phyloP scores from a whole-genome alignment of 1,140 invertebrate species.

The Leptoteleia sp. region DNA sequence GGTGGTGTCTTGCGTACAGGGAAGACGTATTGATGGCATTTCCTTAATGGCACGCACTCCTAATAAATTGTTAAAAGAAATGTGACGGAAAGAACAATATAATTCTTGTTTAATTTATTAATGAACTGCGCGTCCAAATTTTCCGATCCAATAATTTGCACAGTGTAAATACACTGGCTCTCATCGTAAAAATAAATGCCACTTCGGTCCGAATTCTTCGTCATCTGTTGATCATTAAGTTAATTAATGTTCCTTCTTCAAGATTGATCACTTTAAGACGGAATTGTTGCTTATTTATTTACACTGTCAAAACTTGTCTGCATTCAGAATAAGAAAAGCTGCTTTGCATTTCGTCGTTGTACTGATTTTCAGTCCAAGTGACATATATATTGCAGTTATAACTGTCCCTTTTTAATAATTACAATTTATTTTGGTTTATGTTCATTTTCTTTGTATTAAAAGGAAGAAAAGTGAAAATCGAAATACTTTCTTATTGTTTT shows the following conservation, averaged over 20 bases:
- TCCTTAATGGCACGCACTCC: slow-evolving; percentile 56
- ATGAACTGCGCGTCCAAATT: slow-evolving; percentile 21
- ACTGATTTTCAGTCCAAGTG: too few species aligned
- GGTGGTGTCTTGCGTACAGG: slow-evolving; percentile 49
- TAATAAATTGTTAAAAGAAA: slow-evolving; percentile 60
- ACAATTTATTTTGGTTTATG: too few species aligned
- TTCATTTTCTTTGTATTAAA: too few species aligned
- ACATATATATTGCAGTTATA: too few species aligned
- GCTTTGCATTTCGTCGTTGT: too few species aligned
- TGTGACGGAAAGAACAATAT: slow-evolving; percentile 55
- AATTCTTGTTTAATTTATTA: slow-evolving; percentile 53
- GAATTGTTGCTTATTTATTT: too few species aligned
- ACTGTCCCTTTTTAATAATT: too few species aligned
- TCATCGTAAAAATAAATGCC: slow-evolving; percentile 35
- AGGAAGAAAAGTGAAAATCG: too few species aligned
- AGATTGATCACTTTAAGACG: slow-evolving; percentile 3
- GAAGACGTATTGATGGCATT: slow-evolving; percentile 63
- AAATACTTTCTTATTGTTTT: too few species aligned
- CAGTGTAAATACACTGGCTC: slow-evolving; percentile 23
- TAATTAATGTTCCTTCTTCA: slow-evolving; percentile 39
- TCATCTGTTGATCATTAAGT: slow-evolving; percentile 47
- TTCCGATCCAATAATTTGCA: slow-evolving; percentile 37
- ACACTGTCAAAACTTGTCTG: too few species aligned
- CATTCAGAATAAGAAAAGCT: too few species aligned
- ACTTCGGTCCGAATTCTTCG: slow-evolving; percentile 14